A percentile compares a stretch with the other conserved stretches of the same genome.
Evolutionary conservation across 2,797 vertebrate species (phyloP).

Genomic region (Gambusia yucatana): DNA sequence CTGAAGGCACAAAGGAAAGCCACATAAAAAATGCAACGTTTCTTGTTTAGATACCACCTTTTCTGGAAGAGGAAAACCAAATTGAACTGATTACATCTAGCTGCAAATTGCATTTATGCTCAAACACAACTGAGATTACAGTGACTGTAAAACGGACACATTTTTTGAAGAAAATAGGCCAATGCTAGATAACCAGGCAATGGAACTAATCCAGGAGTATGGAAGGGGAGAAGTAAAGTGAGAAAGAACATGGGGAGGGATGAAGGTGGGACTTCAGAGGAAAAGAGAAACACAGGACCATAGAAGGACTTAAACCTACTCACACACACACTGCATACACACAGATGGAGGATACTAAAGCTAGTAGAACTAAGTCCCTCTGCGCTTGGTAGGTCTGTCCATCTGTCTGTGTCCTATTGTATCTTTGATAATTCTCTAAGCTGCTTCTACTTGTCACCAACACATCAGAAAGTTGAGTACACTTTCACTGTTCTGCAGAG

Average conservation of each 20-base stretch:
- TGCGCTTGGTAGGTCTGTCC: slow-evolving; percentile 71
- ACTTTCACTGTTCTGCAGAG: slow-evolving; percentile 66
- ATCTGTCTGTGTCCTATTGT: slow-evolving; percentile 75
- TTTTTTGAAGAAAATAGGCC: slow-evolving; percentile 78
- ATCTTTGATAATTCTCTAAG: slow-evolving; percentile 81
- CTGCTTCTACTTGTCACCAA: slow-evolving; percentile 79
- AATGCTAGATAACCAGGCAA: slow-evolving; percentile 83
- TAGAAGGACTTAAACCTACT: slow-evolving; percentile 29
- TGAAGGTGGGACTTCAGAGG: slow-evolving; percentile 49
- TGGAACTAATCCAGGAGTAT: slow-evolving; percentile 84
- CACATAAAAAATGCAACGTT: neutral
- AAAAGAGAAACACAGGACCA: slow-evolving; percentile 51
- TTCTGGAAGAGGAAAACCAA: neutral
- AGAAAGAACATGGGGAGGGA: slow-evolving; percentile 44
- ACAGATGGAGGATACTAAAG: slow-evolving; percentile 61
- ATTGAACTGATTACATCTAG: slow-evolving; percentile 1
- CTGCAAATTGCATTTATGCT: slow-evolving; percentile 19
- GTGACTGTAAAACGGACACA: slow-evolving; percentile 66
- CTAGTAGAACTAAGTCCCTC: slow-evolving; percentile 80
- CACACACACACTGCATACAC: slow-evolving; percentile 22
- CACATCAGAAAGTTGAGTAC: slow-evolving; percentile 76
- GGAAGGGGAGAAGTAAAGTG: slow-evolving; percentile 57
- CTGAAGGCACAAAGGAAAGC: neutral
- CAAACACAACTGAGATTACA: slow-evolving; percentile 28
- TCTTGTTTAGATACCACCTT: neutral